A percentile compares a stretch with the other conserved stretches of the same genome.
phyloP scores from a whole-genome alignment of 2,113 vertebrate species.

The Cheirogaleus medius region DNA sequence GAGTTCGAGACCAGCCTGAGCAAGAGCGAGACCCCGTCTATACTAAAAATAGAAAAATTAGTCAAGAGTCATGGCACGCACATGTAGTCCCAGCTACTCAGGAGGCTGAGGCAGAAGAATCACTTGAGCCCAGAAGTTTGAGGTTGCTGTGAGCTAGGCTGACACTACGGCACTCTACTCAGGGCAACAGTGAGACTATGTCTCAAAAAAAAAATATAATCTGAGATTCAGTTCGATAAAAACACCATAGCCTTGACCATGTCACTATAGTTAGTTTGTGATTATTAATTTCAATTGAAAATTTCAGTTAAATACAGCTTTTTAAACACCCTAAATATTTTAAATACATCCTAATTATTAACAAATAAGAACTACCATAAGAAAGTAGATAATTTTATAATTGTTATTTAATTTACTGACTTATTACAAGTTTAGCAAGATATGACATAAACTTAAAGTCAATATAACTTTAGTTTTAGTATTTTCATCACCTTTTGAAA shows the following conservation, averaged over 20 bases:
- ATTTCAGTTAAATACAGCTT: background rate
- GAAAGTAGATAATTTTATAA: constrained; percentile 57
- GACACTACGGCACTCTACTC: no score
- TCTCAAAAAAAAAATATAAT: background rate
- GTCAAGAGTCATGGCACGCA: no score
- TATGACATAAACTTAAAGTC: background rate
- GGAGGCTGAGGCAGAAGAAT: no score
- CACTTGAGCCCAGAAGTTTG: no score
- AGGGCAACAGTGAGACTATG: no score
- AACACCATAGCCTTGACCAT: background rate
- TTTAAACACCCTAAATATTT: background rate
- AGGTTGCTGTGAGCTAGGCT: no score
- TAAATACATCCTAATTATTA: background rate
- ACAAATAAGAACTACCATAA: constrained; percentile 6
- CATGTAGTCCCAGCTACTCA: no score
- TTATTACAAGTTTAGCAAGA: constrained; percentile 44
- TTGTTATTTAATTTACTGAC: constrained; percentile 57
- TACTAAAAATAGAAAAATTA: no score
- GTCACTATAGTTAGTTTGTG: background rate
- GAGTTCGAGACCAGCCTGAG: no score
- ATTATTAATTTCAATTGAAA: constrained; percentile 1
- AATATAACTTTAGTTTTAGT: background rate
- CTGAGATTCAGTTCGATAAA: background rate
- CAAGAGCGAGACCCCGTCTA: no score
- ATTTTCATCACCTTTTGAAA: background rate